Evolutionary conservation across 2,797 vertebrate species (phyloP).

Genomic region (Amblyopsis hoosieri): DNA sequence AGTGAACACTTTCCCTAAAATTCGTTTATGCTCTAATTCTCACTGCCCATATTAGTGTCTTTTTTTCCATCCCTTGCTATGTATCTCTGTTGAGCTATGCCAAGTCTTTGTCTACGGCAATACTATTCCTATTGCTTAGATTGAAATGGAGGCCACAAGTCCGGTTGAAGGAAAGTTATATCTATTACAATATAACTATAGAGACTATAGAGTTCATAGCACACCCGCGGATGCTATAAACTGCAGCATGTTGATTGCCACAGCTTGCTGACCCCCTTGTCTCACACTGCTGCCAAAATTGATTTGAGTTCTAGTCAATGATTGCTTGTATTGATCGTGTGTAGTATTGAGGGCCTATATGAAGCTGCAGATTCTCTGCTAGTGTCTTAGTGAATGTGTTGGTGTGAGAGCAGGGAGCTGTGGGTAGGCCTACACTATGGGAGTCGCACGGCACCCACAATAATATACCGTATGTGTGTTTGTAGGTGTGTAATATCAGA

Average conservation of each 20-base stretch:
- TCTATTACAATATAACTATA: constrained; percentile 5
- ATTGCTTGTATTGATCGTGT: constrained; percentile 8
- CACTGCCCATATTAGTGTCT: constrained; percentile 8
- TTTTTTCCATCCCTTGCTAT: constrained; percentile 18
- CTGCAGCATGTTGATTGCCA: not conserved
- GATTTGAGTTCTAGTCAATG: not conserved
- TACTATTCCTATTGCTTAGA: constrained; percentile 36
- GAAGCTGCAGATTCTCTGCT: not conserved
- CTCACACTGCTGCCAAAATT: constrained; percentile 1
- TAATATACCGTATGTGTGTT: constrained; percentile 15
- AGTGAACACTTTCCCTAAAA: constrained; percentile 80
- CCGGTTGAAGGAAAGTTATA: constrained; percentile 13
- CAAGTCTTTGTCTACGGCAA: constrained; percentile 30
- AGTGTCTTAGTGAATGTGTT: not conserved
- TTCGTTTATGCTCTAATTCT: constrained; percentile 61
- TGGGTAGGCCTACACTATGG: no score
- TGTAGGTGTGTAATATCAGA: constrained; percentile 13
- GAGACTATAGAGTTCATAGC: constrained; percentile 6
- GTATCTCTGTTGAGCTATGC: constrained; percentile 16
- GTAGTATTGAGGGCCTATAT: not conserved
- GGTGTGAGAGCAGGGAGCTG: no score
- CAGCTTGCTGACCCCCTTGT: not conserved
- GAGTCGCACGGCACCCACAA: constrained; percentile 20
- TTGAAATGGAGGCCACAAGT: constrained; percentile 20
- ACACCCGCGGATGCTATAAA: not conserved